phyloP scores from a whole-genome alignment of 2,113 vertebrate genomes.

The Pipra filicauda region DNA sequence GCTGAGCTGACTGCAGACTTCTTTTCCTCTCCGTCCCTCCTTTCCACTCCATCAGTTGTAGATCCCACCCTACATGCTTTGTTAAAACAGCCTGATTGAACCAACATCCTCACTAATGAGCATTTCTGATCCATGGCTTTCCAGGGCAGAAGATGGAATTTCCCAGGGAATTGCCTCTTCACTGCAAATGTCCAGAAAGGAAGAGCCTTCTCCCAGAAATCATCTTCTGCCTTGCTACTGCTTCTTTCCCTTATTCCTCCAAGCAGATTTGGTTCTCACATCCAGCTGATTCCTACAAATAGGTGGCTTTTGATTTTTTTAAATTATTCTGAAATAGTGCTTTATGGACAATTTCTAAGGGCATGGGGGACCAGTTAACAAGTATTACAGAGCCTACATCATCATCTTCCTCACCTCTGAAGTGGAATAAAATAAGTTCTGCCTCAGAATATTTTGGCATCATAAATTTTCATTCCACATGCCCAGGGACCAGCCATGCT shows the following conservation, averaged over 20 bases:
- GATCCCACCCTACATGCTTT: not conserved
- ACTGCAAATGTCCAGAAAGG: not conserved
- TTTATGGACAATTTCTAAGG: not conserved
- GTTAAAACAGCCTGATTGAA: not conserved
- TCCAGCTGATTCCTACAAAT: not conserved
- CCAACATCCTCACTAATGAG: not conserved
- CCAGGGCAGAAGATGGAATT: not conserved
- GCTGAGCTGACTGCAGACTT: not conserved
- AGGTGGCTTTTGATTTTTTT: not conserved
- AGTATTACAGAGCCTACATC: not conserved
- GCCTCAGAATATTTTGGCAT: not conserved
- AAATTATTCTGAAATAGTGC: not conserved
- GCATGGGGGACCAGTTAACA: not conserved
- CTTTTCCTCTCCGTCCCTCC: not conserved
- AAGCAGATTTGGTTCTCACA: not conserved
- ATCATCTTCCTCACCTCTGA: not conserved
- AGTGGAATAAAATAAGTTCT: not conserved
- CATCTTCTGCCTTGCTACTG: not conserved
- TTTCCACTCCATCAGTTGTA: not conserved
- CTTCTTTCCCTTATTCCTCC: not conserved
- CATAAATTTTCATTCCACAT: not conserved
- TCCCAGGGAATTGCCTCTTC: not conserved
- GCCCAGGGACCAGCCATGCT: accelerated
- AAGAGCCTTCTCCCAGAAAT: not conserved
- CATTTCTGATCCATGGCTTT: not conserved